phyloP scores from a whole-genome alignment of 2,888 invertebrate species.

The Steromphala cineraria region DNA sequence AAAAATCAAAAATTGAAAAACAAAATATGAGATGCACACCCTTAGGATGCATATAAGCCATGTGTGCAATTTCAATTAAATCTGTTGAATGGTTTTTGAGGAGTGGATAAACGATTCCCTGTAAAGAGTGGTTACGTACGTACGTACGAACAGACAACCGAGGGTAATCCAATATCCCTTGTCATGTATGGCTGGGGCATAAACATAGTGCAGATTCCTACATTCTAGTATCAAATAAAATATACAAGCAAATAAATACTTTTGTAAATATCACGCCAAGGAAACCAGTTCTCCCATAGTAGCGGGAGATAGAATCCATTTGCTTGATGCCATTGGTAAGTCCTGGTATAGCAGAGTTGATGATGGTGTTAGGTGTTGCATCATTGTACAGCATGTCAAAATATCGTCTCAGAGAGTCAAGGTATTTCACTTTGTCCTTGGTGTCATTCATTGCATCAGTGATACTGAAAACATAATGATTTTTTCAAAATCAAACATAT shows the following conservation, averaged over 20 bases:
- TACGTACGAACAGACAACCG: too few species aligned
- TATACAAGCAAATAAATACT: slow-evolving; percentile 41
- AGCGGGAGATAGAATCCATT: slow-evolving; percentile 74
- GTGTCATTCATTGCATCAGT: slow-evolving; percentile 76
- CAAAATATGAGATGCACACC: too few species aligned
- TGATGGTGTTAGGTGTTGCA: slow-evolving; percentile 69
- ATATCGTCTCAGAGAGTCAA: slow-evolving; percentile 72
- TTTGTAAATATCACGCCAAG: slow-evolving; percentile 73
- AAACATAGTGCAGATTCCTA: too few species aligned
- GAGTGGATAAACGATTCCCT: too few species aligned
- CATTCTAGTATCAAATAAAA: too few species aligned
- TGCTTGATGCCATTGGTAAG: slow-evolving; percentile 73
- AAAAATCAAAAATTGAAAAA: too few species aligned
- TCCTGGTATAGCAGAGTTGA: slow-evolving; percentile 71
- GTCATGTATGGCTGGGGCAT: too few species aligned
- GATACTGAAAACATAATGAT: slow-evolving; percentile 59
- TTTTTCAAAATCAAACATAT: neutral
- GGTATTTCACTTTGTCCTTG: slow-evolving; percentile 75
- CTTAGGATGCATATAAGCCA: too few species aligned
- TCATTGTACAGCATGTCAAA: slow-evolving; percentile 72
- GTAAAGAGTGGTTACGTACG: too few species aligned
- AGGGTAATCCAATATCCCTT: too few species aligned
- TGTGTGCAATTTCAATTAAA: too few species aligned
- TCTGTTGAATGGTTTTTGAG: too few species aligned
- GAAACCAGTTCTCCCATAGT: slow-evolving; percentile 73